A percentile compares a stretch with the other conserved stretches of the same genome.
phyloP scores from a whole-genome alignment of 2,797 vertebrate genomes.

The Lithobates sylvaticus region DNA sequence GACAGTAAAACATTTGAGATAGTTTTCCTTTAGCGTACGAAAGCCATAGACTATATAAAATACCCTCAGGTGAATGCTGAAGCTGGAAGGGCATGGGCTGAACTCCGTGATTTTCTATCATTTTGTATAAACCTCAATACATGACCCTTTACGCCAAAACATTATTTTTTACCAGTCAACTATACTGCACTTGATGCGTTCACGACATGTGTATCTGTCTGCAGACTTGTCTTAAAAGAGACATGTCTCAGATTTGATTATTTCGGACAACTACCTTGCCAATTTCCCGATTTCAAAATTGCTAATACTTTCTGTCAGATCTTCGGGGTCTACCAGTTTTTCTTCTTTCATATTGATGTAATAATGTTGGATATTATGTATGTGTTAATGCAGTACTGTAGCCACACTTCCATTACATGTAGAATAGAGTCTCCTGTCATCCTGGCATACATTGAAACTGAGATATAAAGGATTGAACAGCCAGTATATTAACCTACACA shows the following conservation, averaged over 20 bases:
- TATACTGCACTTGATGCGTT: neutral
- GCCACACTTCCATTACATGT: constrained; percentile 33
- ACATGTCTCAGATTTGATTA: neutral
- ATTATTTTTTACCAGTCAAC: neutral
- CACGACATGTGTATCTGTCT: neutral
- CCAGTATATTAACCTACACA: constrained; percentile 60
- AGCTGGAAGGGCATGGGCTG: neutral
- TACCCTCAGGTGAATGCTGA: neutral
- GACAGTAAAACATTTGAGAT: no score
- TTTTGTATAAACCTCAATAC: neutral
- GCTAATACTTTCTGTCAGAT: neutral
- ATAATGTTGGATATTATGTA: constrained; percentile 27
- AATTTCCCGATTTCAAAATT: neutral
- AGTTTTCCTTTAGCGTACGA: no score
- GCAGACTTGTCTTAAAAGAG: neutral
- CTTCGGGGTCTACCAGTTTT: neutral
- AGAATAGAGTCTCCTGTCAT: constrained; percentile 47
- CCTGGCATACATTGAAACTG: constrained; percentile 47
- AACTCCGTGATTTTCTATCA: neutral
- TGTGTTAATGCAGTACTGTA: neutral
- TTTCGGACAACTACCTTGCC: neutral
- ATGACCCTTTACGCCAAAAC: neutral
- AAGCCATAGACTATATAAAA: no score
- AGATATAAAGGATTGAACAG: constrained; percentile 57
- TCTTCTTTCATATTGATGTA: constrained; percentile 26